Percentiles rank a stretch among this genome's conserved stretches.
phyloP scores from a whole-genome alignment of 2,888 invertebrate species.

The Cosmopolites sordidus region DNA sequence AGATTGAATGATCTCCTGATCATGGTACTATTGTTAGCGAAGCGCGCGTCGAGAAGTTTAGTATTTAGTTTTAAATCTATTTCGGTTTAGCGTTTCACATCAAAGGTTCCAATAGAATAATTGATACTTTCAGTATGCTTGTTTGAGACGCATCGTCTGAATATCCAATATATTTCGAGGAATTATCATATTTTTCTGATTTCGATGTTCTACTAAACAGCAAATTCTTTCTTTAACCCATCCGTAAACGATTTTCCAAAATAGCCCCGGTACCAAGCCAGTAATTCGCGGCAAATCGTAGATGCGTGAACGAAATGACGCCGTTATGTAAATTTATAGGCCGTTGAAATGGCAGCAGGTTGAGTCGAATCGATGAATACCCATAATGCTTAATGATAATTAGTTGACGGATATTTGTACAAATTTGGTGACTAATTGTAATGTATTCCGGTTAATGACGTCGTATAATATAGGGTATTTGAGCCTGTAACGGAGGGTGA shows the following conservation, averaged over 20 bases:
- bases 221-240: no score
- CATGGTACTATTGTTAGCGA: no score
- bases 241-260: background rate
- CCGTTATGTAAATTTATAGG: slow-evolving; percentile 40
- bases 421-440: slow-evolving; percentile 26
- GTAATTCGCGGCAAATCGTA: slow-evolving; percentile 22
- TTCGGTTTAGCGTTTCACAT: no score
- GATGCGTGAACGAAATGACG: slow-evolving; percentile 37
- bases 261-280: slow-evolving; percentile 13
- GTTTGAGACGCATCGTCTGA: no score
- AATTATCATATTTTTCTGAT: no score
- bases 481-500: background rate
- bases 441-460: slow-evolving; percentile 18
- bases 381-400: slow-evolving; percentile 29
- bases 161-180: no score
- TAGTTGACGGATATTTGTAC: slow-evolving; percentile 28
- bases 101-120: no score
- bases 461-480: slow-evolving; percentile 10
- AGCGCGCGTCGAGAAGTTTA: no score
- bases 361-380: slow-evolving; percentile 37
- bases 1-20: no score
- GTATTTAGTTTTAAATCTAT: no score
- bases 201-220: no score
- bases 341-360: slow-evolving; percentile 34
- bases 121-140: no score